Evolutionary conservation across 2,888 invertebrate species (phyloP).

Genomic region (Pristionchus japonicus): DNA sequence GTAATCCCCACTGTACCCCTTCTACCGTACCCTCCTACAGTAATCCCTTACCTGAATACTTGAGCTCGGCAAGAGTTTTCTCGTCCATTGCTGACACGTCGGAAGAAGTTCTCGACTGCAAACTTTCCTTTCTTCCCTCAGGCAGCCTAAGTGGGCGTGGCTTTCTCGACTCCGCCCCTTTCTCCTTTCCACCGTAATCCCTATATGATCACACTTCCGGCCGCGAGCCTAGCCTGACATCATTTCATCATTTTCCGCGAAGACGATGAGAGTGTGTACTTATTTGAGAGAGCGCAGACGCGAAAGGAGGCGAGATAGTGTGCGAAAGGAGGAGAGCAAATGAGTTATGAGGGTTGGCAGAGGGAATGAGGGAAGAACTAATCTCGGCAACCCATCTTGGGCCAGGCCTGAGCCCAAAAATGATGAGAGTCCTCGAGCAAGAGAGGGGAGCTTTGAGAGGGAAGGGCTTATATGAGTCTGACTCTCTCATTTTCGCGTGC

Average conservation of each 20-base stretch:
- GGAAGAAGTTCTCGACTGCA: background rate
- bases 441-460: background rate
- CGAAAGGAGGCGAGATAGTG: background rate
- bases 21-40: background rate
- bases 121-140: background rate
- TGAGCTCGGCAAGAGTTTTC: background rate
- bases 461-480: conserved; percentile 16
- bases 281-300: conserved; percentile 7
- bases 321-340: conserved; percentile 8
- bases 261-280: background rate
- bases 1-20: too few relatives aligned
- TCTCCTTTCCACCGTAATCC: conserved; percentile 30
- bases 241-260: background rate
- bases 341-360: background rate
- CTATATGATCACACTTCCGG: background rate
- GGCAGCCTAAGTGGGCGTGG: conserved; percentile 37
- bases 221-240: conserved; percentile 21
- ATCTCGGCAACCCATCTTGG: conserved; percentile 39
- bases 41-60: conserved; percentile 29
- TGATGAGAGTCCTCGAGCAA: background rate
- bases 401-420: background rate
- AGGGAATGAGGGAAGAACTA: conserved; percentile 6
- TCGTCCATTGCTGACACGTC: background rate
- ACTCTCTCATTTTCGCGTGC: background rate
- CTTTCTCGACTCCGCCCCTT: background rate